Base-by-base conservation (phyloP, 53 echinoderm and acorn worm genomes). In the Apostichopus leukothele region DNA sequence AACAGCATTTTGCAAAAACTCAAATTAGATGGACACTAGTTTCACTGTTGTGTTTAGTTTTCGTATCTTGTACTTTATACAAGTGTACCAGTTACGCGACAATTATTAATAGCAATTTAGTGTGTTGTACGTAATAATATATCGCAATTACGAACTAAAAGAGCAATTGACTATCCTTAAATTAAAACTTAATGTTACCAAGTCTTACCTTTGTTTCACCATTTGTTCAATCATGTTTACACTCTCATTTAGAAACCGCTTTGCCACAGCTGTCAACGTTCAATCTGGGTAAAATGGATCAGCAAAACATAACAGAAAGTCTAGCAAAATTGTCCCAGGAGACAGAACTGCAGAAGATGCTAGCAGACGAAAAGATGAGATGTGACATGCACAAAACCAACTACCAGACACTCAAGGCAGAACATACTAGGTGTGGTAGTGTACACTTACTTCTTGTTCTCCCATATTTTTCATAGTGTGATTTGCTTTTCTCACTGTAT, bases 321-420 rank as follows among this genome's bases (percentile, higher is more conserved):
- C 74, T 97, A 54, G 90, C 98, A 23, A 92, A 99, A 67, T 87
- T 99, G 60, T 90, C 89, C 78, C 96, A 96, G 66, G 99, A 99
- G 89, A 93, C 93, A 23, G 99, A 96, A 86, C 93, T 99, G 50
- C 99, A 99, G 92, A 99, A 99, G 90, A 96, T 99, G 98, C 90
- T 99, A n/a, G 88, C 99, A 1, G 99, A 99, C 89, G 99, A 99
- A 61, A 93, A 93, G 87, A 96, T 96, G 94, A 88, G 99, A 57
- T 93, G 96, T 79, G 99, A 99, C 89, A 96, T 93, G 83, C 99
- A 99, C 91, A 99, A 99, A 89, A 99, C 99, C 11, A 96, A 96
- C 89, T 99, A 99, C 89, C 99, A 96, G 89, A 99, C 95, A 50
- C 83, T 99, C 67, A 99, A 99, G 76, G 96, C 99, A 27, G 99